Conservation (phyloP, 2,888 invertebrate genomes). For the Neoaliturus tenellus region DNA sequence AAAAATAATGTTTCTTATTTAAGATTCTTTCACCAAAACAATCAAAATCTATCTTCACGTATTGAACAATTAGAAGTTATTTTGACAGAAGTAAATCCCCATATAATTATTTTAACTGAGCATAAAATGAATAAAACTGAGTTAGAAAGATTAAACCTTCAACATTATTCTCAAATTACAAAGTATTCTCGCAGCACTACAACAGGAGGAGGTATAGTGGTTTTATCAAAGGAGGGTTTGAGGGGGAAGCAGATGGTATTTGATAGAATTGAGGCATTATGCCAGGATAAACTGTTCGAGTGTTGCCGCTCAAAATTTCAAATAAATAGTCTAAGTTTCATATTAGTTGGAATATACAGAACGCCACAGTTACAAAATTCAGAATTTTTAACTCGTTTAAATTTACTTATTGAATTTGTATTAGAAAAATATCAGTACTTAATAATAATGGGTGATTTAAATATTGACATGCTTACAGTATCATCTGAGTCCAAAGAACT, state of each 20-base stretch:
- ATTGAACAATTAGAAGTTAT: conserved; percentile 17
- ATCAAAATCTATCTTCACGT: background rate
- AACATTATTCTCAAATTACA: background rate
- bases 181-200: background rate
- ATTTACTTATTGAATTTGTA: background rate
- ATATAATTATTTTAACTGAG: conserved; percentile 27
- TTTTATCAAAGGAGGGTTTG: conserved; percentile 3
- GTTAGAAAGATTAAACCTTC: background rate
- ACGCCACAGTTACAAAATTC: conserved; percentile 16
- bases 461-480: background rate
- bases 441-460: background rate
- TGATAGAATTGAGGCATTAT: background rate
- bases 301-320: background rate
- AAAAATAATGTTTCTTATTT: background rate
- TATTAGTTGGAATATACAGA: background rate
- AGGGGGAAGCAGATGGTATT: conserved; percentile 23
- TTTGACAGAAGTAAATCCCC: background rate
- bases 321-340: background rate
- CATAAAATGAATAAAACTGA: conserved; percentile 11
- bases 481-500: conserved; percentile 25
- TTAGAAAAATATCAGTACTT: background rate
- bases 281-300: conserved; percentile 25
- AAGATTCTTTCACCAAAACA: conserved; percentile 9
- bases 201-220: background rate
- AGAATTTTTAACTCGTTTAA: conserved; percentile 19